Percentiles rank a stretch among this genome's conserved stretches.
These are phyloP conservation scores for Paraplagusia blochii DNA, from an alignment of 2,113 vertebrate genomes.

Conservation along the genomic window DNA sequence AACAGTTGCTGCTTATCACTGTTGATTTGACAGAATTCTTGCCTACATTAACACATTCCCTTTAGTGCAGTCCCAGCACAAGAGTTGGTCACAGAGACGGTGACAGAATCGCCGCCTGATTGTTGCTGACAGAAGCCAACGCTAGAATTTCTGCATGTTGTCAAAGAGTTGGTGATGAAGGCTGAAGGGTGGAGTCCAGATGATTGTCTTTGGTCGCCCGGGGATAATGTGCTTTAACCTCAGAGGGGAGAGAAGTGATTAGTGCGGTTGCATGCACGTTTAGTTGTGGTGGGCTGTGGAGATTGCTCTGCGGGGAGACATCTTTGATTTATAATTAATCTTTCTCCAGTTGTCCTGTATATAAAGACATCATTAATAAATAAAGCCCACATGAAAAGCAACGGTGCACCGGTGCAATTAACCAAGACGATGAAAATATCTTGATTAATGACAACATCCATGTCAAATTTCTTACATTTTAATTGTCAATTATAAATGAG, in stretches of 20 bases:
- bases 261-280: conserved; percentile 3
- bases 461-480: too few species aligned
- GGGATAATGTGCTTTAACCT: background rate
- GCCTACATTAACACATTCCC: conserved; percentile 18
- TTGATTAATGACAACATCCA: background rate
- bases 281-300: conserved; percentile 7
- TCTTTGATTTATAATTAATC: background rate
- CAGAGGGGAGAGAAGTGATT: background rate
- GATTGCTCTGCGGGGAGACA: background rate
- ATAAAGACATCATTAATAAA: background rate
- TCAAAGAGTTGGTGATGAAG: background rate
- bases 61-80: background rate
- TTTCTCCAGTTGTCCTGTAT: background rate
- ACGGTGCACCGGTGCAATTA: background rate
- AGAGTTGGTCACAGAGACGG: background rate
- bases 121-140: background rate
- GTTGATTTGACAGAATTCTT: conserved; percentile 15
- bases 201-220: background rate
- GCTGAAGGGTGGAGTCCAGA: background rate
- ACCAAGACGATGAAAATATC: background rate
- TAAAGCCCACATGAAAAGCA: background rate
- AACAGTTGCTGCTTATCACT: conserved; percentile 48
- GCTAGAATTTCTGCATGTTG: background rate
- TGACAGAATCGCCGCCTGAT: background rate
- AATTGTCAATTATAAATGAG: too few species aligned